Conservation (phyloP, 2,888 invertebrate species). For the Theodoxus fluviatilis region DNA sequence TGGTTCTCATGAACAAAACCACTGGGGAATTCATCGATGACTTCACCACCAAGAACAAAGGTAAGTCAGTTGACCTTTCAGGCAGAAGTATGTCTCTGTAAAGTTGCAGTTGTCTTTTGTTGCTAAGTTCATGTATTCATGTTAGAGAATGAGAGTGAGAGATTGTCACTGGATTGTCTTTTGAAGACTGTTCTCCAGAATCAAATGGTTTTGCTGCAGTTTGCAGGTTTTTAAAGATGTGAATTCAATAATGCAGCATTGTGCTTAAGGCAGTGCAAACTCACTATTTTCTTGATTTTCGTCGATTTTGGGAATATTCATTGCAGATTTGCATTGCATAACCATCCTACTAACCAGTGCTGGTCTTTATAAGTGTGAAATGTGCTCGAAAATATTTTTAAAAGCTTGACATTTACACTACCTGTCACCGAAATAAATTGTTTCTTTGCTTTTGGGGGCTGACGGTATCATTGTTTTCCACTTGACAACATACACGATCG, state of each 20-base stretch:
- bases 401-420: no score
- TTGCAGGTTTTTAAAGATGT: not conserved
- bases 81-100: not conserved
- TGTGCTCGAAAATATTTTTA: no score
- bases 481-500: no score
- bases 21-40: conserved; percentile 60
- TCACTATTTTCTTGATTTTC: not conserved
- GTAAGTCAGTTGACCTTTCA: conserved; percentile 37
- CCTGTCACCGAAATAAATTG: no score
- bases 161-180: no score
- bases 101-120: not conserved
- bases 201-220: no score
- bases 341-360: no score
- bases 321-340: not conserved
- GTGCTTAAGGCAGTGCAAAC: not conserved
- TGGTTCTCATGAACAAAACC: conserved; percentile 53
- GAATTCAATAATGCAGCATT: not conserved
- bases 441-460: no score
- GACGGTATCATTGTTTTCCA: no score
- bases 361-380: no score
- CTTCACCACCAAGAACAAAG: conserved; percentile 55
- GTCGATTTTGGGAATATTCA: not conserved
- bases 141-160: no score
- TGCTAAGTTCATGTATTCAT: not conserved
- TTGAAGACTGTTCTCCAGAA: no score